These are phyloP conservation scores for Psilanteris sp. DNA, from an alignment of 1,140 invertebrate species.

Conservation along the genomic window DNA sequence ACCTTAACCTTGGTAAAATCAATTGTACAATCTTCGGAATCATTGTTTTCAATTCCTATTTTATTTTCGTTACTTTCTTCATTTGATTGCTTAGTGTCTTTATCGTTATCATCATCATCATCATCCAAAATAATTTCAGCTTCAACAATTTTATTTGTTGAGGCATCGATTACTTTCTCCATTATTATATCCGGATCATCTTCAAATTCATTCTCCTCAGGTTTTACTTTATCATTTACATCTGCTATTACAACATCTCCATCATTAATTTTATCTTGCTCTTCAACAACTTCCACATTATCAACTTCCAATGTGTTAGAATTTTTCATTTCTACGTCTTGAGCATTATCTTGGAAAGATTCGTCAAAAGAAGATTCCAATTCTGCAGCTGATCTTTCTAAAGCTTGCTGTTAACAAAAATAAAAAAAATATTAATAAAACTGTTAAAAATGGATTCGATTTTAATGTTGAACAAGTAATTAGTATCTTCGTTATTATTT, in stretches of 20 bases:
- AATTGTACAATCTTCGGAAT: conserved; percentile 8
- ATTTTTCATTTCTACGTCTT: conserved; percentile 11
- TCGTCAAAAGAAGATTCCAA: conserved; percentile 47
- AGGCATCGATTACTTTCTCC: conserved; percentile 50
- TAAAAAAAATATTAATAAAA: background rate
- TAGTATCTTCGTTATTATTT: background rate
- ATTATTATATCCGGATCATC: conserved; percentile 52
- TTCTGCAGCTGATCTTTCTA: conserved; percentile 60
- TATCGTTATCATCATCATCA: conserved; percentile 67
- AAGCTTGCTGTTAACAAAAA: conserved; percentile 58
- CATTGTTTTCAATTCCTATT: too few relatives aligned
- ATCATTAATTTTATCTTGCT: conserved; percentile 57
- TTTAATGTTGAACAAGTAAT: background rate
- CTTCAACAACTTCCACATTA: conserved; percentile 9
- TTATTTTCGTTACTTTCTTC: too few relatives aligned
- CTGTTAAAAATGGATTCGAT: too few relatives aligned
- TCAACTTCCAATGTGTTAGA: background rate
- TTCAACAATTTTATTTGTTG: conserved; percentile 69
- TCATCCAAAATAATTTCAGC: conserved; percentile 61
- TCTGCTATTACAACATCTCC: conserved; percentile 42
- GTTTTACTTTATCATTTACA: conserved; percentile 37
- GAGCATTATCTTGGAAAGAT: conserved; percentile 13
- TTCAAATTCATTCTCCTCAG: conserved; percentile 29
- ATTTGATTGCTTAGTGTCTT: conserved; percentile 55
- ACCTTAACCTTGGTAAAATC: conserved; percentile 81